Evolutionary conservation across 2,888 invertebrate species (phyloP).

Genomic region (Creontiades dilutus): DNA sequence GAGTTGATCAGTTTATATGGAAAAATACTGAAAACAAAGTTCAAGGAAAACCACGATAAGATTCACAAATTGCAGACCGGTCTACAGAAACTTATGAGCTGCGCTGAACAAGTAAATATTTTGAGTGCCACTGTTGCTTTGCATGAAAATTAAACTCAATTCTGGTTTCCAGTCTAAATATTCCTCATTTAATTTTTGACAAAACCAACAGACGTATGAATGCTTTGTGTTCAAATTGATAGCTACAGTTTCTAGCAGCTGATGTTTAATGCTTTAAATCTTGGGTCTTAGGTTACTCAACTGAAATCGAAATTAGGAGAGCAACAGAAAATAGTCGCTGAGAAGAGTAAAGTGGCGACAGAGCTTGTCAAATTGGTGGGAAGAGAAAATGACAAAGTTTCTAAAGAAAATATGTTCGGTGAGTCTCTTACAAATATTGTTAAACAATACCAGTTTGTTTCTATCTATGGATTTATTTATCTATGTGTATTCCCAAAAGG

Average conservation of each 20-base stretch:
- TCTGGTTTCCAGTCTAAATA: too few relatives aligned
- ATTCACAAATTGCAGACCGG: conserved; percentile 92
- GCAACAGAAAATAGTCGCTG: conserved; percentile 90
- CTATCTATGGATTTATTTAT: too few relatives aligned
- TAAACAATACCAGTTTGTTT: too few relatives aligned
- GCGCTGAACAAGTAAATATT: conserved; percentile 86
- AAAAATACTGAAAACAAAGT: conserved; percentile 85
- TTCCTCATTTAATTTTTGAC: too few relatives aligned
- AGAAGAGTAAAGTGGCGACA: conserved; percentile 94
- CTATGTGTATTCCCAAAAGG: too few relatives aligned
- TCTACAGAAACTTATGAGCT: conserved; percentile 90
- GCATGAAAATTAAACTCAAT: not conserved
- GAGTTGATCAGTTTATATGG: conserved; percentile 93
- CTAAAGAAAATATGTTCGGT: conserved; percentile 90
- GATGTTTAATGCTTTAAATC: not conserved
- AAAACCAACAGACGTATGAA: too few relatives aligned
- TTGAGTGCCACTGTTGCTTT: not conserved
- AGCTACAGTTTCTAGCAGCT: not conserved
- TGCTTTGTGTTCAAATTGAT: not conserved
- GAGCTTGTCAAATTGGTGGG: conserved; percentile 91
- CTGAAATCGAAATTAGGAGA: conserved; percentile 87
- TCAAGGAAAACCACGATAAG: conserved; percentile 85
- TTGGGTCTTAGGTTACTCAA: conserved; percentile 83
- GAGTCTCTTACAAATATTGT: conserved; percentile 75
- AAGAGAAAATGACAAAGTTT: conserved; percentile 94